Conservation (phyloP, 2,113 vertebrate species). For the Sprattus sprattus region DNA sequence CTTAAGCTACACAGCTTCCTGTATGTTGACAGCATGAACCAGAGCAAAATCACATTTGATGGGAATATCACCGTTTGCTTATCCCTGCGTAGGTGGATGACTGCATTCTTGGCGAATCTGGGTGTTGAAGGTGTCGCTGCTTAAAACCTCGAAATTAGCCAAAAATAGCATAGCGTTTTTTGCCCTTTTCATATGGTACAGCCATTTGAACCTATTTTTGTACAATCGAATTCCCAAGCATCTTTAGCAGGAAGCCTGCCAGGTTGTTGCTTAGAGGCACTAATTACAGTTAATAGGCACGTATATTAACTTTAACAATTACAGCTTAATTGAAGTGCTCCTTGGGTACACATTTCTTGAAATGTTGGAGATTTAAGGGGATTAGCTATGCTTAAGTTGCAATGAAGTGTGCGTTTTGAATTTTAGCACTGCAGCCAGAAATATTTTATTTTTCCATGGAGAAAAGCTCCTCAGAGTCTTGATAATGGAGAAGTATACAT, state of each 20-base stretch:
- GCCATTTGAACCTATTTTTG: neutral
- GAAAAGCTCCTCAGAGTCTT: neutral
- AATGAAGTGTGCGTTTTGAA: neutral
- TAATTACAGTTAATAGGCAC: slow-evolving; percentile 7
- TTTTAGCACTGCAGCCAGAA: neutral
- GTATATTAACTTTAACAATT: slow-evolving; percentile 28
- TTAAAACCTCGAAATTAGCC: slow-evolving; percentile 2
- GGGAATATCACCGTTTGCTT: neutral
- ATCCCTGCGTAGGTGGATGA: neutral
- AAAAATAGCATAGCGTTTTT: neutral
- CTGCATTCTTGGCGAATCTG: neutral
- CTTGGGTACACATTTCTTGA: slow-evolving; percentile 26
- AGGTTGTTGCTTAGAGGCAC: neutral
- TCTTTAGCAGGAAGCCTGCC: neutral
- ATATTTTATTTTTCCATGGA: neutral
- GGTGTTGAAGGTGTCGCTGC: neutral
- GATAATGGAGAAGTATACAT: neutral
- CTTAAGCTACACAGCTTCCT: neutral
- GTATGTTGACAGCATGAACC: neutral
- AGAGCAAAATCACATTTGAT: neutral
- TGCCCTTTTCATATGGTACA: neutral
- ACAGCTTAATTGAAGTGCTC: slow-evolving; percentile 24
- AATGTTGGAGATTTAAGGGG: neutral
- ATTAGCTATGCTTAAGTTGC: neutral
- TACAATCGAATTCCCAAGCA: no score